Evolutionary conservation across 2,888 invertebrate genomes (phyloP).

Genomic region (Chloromyia formosa): DNA sequence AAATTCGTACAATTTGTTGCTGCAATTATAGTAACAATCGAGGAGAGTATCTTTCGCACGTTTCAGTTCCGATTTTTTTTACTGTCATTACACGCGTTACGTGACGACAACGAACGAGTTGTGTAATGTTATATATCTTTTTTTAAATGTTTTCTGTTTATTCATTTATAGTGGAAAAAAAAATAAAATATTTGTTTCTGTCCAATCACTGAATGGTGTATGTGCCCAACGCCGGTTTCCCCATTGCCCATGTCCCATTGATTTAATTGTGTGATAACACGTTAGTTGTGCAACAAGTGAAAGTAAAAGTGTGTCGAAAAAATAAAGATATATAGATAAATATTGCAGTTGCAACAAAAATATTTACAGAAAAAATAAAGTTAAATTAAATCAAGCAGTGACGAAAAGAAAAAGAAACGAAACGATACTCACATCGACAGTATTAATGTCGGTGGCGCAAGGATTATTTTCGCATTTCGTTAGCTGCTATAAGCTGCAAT

Average conservation of each 20-base stretch:
- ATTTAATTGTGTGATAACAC: slow-evolving; percentile 9
- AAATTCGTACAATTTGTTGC: not conserved
- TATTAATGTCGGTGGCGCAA: not conserved
- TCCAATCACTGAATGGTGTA: not conserved
- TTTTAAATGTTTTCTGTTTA: slow-evolving; percentile 11
- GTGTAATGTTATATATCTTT: slow-evolving; percentile 19
- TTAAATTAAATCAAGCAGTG: too few species aligned
- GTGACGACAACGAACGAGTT: not conserved
- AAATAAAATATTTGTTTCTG: not conserved
- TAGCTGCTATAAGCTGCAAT: not conserved
- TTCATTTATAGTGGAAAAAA: slow-evolving; percentile 1
- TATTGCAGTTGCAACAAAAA: slow-evolving; percentile 21
- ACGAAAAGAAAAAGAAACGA: too few species aligned
- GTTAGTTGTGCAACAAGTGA: slow-evolving; percentile 38
- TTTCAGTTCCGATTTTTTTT: not conserved
- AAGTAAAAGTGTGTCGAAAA: slow-evolving; percentile 38
- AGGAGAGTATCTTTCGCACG: not conserved
- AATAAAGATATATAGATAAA: too few species aligned
- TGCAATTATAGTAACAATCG: not conserved
- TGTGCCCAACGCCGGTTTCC: not conserved
- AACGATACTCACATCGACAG: too few species aligned
- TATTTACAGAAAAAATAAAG: too few species aligned
- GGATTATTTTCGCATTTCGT: slow-evolving; percentile 1
- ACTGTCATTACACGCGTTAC: not conserved
- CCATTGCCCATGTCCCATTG: not conserved